Evolutionary conservation across 1,140 invertebrate species (phyloP).

Genomic region (Plectrocnemia conspersa): DNA sequence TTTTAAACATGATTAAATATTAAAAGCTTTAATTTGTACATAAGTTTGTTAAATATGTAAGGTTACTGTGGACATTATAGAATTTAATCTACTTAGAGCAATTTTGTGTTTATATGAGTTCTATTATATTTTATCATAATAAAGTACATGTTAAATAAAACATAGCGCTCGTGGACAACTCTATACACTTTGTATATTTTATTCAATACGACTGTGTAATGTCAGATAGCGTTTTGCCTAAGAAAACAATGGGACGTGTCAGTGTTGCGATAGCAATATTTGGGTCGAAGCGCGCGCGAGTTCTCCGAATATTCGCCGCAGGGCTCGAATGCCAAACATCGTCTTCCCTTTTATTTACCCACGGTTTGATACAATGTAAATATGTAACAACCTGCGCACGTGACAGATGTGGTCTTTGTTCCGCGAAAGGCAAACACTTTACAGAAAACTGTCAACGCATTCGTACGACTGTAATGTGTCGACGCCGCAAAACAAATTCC

Average conservation of each 20-base stretch:
- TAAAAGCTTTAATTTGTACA: no score
- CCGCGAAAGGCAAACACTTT: slow-evolving; percentile 4
- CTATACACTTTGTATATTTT: no score
- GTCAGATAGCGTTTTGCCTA: slow-evolving; percentile 15
- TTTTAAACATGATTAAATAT: no score
- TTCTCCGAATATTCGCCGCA: slow-evolving; percentile 1
- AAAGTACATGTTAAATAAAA: no score
- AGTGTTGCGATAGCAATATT: slow-evolving; percentile 5
- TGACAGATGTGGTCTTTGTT: slow-evolving; percentile 19
- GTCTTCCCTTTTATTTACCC: slow-evolving; percentile 20
- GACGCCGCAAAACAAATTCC: no score
- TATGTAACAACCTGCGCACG: slow-evolving; percentile 26
- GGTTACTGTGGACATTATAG: no score
- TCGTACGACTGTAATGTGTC: background rate
- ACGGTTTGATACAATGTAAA: slow-evolving; percentile 30
- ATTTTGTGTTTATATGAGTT: no score
- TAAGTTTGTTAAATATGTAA: no score
- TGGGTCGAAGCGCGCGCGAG: background rate
- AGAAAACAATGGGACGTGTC: slow-evolving; percentile 14
- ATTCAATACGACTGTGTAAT: slow-evolving; percentile 12
- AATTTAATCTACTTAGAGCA: no score
- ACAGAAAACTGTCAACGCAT: background rate
- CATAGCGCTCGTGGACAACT: no score
- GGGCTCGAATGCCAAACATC: slow-evolving; percentile 15
- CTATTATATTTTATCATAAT: no score